Evolutionary conservation across 2,888 invertebrate genomes (phyloP).

Genomic region (Lamellibrachia satsuma): DNA sequence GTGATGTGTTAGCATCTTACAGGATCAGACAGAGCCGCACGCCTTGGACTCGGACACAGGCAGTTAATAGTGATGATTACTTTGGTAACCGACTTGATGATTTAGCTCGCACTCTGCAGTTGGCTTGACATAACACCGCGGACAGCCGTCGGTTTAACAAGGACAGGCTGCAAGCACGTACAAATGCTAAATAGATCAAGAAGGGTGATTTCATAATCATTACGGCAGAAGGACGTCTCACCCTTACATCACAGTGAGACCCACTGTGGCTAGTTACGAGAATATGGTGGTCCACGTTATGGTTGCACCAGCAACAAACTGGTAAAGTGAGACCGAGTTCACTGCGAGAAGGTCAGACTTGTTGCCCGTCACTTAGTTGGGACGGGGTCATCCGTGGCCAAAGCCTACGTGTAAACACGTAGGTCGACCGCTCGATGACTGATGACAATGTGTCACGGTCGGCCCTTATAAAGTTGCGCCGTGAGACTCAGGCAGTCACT

Average conservation of each 20-base stretch:
- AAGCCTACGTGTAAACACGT: neutral
- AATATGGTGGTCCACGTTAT: neutral
- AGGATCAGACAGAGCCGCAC: conserved; percentile 21
- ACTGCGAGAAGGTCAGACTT: conserved; percentile 26
- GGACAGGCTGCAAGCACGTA: neutral
- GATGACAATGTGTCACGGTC: no score
- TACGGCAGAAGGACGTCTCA: conserved; percentile 19
- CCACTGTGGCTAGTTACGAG: conserved; percentile 26
- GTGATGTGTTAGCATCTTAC: conserved; percentile 19
- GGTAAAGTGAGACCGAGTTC: neutral
- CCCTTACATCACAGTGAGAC: conserved; percentile 29
- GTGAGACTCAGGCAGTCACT: no score
- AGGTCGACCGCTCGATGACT: no score
- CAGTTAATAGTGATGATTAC: neutral
- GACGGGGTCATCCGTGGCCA: conserved; percentile 23
- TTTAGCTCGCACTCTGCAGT: neutral
- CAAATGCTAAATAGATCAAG: conserved; percentile 21
- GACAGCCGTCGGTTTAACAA: conserved; percentile 6
- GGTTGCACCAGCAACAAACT: conserved; percentile 24
- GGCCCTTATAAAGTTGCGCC: no score
- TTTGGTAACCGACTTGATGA: conserved; percentile 24
- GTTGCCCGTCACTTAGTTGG: conserved; percentile 28
- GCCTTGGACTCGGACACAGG: conserved; percentile 21
- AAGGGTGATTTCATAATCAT: conserved; percentile 20
- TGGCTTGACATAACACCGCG: neutral